Conservation (phyloP, 1,140 invertebrate genomes). For the honey bee (Apis mellifera) region Amel_HAv3.1 CM009943.2:8469501-8470000, state of each 20-base stretch:
- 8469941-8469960: slow-evolving; percentile 47
- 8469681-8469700: neutral
- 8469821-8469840: slow-evolving; percentile 49
- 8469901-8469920: slow-evolving; percentile 66
- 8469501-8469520: neutral
- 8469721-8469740: neutral
- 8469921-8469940: slow-evolving; percentile 37
- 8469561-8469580: too few relatives aligned
- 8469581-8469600: too few relatives aligned
- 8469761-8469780: neutral
- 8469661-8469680: neutral
- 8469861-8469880: slow-evolving; percentile 63
- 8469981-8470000: slow-evolving; percentile 45
- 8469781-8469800: slow-evolving; percentile 39
- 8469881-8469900: slow-evolving; percentile 68
- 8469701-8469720: neutral
- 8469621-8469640: too few relatives aligned
- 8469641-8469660: too few relatives aligned
- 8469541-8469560: too few relatives aligned
- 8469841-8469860: slow-evolving; percentile 50
- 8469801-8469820: slow-evolving; percentile 16
- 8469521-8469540: too few relatives aligned
- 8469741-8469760: neutral
- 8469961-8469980: slow-evolving; percentile 60
- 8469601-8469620: too few relatives aligned